These are phyloP conservation scores for Miniopterus natalensis DNA, from an alignment of 2,113 vertebrate genomes.

Conservation along the genomic window DNA sequence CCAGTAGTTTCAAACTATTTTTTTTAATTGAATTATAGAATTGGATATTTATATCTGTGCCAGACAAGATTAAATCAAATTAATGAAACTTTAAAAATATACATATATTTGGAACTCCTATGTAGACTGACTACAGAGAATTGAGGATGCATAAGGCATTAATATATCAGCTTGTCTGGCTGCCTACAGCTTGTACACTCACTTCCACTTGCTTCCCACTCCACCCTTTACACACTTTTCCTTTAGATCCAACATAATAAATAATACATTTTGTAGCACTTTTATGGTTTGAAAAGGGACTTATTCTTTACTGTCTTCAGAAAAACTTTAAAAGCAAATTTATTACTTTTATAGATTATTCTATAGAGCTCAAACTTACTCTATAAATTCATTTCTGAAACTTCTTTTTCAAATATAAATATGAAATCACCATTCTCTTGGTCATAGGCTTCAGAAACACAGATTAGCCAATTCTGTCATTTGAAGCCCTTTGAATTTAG, in stretches of 20 bases:
- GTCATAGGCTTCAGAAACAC: constrained; percentile 4
- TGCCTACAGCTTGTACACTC: neutral
- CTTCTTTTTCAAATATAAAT: constrained; percentile 32
- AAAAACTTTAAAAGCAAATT: constrained; percentile 53
- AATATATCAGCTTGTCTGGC: neutral
- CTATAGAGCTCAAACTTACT: neutral
- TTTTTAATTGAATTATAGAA: constrained; percentile 14
- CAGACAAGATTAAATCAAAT: constrained; percentile 27
- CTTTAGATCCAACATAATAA: neutral
- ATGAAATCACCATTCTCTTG: neutral
- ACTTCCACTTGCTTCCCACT: neutral
- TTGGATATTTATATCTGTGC: neutral
- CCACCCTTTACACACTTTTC: neutral
- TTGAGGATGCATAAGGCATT: neutral
- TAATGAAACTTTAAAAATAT: neutral
- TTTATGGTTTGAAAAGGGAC: constrained; percentile 8
- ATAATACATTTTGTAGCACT: neutral
- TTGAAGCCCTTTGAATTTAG: neutral
- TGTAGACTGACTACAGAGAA: neutral
- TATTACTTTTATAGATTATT: constrained; percentile 34
- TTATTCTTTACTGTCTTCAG: neutral
- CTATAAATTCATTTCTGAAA: neutral
- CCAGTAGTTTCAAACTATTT: neutral
- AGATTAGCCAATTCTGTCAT: neutral
- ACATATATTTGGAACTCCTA: neutral